A percentile compares a stretch with the other conserved stretches of the same genome.
Evolutionary conservation across 2,113 vertebrate species (phyloP).

Genomic region (Anguilla rostrata): DNA sequence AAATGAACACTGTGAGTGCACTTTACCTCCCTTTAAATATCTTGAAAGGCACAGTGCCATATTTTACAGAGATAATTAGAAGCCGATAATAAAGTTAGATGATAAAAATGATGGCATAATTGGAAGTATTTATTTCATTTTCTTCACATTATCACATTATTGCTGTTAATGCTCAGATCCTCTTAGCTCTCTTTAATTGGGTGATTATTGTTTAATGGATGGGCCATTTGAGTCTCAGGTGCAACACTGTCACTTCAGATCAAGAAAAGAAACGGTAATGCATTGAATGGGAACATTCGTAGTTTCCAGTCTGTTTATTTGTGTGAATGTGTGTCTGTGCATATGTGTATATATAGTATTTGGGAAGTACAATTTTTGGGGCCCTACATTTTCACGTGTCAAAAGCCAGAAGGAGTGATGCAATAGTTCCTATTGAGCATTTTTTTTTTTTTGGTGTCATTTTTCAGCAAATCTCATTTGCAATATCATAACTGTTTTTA

Average conservation of each 20-base stretch:
- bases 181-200: not conserved
- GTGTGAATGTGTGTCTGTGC: not conserved
- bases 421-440: too few species aligned
- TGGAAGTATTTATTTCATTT: not conserved
- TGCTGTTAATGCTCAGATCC: not conserved
- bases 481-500: too few species aligned
- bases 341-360: not conserved
- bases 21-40: not conserved
- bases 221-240: not conserved
- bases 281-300: not conserved
- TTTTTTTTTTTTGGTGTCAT: too few species aligned
- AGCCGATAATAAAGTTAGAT: not conserved
- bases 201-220: not conserved
- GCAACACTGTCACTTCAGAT: not conserved
- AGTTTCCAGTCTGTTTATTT: not conserved
- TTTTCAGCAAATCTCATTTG: too few species aligned
- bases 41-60: not conserved
- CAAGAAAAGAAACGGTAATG: not conserved
- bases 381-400: too few species aligned
- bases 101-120: not conserved
- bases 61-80: not conserved
- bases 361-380: too few species aligned
- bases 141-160: not conserved
- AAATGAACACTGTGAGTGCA: not conserved
- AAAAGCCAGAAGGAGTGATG: too few species aligned